Percentiles rank a stretch among this genome's conserved stretches.
These are phyloP conservation scores for Trididemnum clinides DNA, from an alignment of 23 tunicate species.

Conservation along the genomic window DNA sequence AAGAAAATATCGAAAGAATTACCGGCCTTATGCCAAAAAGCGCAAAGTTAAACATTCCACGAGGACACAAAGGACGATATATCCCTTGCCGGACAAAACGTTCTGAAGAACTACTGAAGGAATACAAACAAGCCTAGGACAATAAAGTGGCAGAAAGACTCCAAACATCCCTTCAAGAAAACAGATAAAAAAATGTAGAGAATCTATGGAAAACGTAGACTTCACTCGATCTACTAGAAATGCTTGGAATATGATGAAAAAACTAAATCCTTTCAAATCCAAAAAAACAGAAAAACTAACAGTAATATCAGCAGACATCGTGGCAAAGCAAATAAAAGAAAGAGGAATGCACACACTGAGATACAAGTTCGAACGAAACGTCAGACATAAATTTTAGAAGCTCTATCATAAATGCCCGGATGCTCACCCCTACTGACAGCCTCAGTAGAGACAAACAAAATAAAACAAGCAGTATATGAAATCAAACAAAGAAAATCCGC, in stretches of 20 bases:
- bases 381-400: neutral
- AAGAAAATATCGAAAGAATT: neutral
- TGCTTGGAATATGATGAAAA: conserved; percentile 21
- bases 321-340: conserved; percentile 13
- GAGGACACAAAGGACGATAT: neutral
- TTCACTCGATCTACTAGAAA: neutral
- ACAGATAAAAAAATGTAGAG: neutral
- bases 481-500: neutral
- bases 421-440: neutral
- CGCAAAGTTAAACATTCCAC: neutral
- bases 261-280: neutral
- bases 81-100: conserved; percentile 15
- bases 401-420: neutral
- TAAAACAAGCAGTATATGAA: neutral
- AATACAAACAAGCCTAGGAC: neutral
- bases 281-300: neutral
- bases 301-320: neutral
- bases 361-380: neutral
- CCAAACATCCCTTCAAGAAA: neutral
- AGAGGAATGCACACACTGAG: conserved; percentile 5
- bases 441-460: neutral
- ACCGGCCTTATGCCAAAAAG: neutral
- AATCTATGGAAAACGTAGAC: conserved; percentile 4
- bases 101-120: neutral
- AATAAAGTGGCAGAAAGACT: neutral